phyloP scores from a whole-genome alignment of 2,888 invertebrate genomes.

The Drosophila prolongata region DNA sequence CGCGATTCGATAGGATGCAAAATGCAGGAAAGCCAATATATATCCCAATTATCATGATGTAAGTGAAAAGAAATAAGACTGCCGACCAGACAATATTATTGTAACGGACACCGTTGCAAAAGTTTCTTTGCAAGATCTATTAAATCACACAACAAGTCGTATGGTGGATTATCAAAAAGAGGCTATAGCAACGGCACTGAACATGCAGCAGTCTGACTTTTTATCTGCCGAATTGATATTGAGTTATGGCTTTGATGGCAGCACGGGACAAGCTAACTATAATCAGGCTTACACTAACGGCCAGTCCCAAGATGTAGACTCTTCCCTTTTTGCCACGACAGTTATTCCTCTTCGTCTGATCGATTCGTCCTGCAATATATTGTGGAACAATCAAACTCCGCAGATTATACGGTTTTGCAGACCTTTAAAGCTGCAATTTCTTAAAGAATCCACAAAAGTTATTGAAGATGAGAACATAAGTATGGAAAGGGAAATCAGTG shows the following conservation, averaged over 20 bases:
- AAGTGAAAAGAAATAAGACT: conserved; percentile 10
- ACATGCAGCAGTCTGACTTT: not conserved
- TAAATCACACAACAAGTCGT: too few relatives aligned
- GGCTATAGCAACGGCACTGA: too few relatives aligned
- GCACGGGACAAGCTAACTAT: conserved; percentile 19
- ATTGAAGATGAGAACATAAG: too few relatives aligned
- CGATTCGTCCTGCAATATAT: conserved; percentile 4
- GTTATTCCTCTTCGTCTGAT: conserved; percentile 12
- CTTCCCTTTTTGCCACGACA: conserved; percentile 12
- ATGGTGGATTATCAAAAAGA: too few relatives aligned
- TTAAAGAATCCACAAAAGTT: too few relatives aligned
- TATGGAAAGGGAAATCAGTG: too few relatives aligned
- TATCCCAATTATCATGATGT: conserved; percentile 1
- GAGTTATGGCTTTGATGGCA: conserved; percentile 23
- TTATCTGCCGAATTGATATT: conserved; percentile 12
- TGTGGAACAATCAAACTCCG: conserved; percentile 16
- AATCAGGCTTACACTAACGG: not conserved
- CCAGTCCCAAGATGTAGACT: conserved; percentile 2
- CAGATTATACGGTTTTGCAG: not conserved
- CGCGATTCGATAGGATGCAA: conserved; percentile 1
- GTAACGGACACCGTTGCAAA: too few relatives aligned
- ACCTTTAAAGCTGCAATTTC: too few relatives aligned
- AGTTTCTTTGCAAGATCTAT: too few relatives aligned
- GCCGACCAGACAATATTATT: too few relatives aligned
- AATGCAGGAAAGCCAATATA: not conserved